Evolutionary conservation across 2,113 vertebrate genomes (phyloP).

Genomic region (Natator depressus): DNA sequence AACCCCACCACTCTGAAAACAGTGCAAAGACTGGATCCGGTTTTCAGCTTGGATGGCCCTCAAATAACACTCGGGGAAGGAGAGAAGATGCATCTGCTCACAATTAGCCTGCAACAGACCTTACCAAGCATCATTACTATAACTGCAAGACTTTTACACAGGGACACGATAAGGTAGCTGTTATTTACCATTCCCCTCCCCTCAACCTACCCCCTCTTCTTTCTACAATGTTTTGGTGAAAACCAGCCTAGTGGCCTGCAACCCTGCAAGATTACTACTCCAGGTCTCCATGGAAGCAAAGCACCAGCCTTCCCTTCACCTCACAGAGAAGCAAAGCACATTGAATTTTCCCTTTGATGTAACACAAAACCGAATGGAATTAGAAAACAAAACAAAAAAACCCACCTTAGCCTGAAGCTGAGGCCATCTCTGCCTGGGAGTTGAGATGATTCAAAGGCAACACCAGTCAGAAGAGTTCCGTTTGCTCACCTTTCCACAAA

Average conservation of each 20-base stretch:
- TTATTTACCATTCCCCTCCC: not conserved
- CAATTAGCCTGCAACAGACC: not conserved
- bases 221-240: not conserved
- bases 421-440: not conserved
- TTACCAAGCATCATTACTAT: not conserved
- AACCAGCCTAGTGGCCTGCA: not conserved
- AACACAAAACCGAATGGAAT: not conserved
- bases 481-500: not conserved
- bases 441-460: not conserved
- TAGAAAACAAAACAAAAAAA: not conserved
- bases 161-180: not conserved
- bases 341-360: not conserved
- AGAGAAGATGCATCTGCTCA: not conserved
- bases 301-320: slow-evolving; percentile 23
- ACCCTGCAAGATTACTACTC: not conserved
- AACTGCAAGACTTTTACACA: not conserved
- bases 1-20: not conserved
- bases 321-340: slow-evolving; percentile 17
- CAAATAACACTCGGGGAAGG: not conserved
- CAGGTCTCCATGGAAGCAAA: slow-evolving; percentile 63
- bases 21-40: not conserved
- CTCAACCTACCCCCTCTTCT: not conserved
- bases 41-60: not conserved
- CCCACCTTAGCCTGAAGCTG: slow-evolving; percentile 4
- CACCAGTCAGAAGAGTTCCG: slow-evolving; percentile 11